Percentiles rank a stretch among this genome's conserved stretches.
Evolutionary conservation across 2,797 vertebrate species (phyloP).

Genomic region (Denticeps clupeoides): DNA sequence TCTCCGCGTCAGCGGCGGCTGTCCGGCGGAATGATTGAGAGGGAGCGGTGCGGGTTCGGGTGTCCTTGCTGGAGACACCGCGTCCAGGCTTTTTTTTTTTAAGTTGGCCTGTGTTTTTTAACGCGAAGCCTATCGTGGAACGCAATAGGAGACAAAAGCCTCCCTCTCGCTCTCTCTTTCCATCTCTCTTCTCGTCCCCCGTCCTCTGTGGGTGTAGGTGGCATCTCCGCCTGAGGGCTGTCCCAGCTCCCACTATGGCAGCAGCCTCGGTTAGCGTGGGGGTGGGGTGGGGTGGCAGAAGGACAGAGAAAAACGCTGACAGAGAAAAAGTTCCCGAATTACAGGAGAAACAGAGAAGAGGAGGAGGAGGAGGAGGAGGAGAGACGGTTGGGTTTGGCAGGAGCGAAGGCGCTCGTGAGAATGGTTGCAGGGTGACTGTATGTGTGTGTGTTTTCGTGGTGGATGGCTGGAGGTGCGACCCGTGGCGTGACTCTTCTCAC

Average conservation of each 20-base stretch:
- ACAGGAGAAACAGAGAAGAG: slow-evolving; percentile 14
- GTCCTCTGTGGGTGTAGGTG: background rate
- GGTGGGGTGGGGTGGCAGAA: slow-evolving; percentile 37
- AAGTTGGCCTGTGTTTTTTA: too few relatives aligned
- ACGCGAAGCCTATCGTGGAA: too few relatives aligned
- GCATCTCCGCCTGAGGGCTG: slow-evolving; percentile 1
- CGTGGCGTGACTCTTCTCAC: slow-evolving; percentile 20
- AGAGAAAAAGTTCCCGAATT: slow-evolving; percentile 40
- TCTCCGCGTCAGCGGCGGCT: slow-evolving; percentile 53
- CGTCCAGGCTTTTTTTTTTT: too few relatives aligned
- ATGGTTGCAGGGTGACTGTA: slow-evolving; percentile 32
- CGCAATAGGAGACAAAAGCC: too few relatives aligned
- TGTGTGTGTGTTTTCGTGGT: slow-evolving; percentile 5
- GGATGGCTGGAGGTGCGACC: slow-evolving; percentile 23
- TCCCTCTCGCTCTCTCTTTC: too few relatives aligned
- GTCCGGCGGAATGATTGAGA: slow-evolving; percentile 56
- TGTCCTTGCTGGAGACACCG: slow-evolving; percentile 54
- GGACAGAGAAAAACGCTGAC: slow-evolving; percentile 54
- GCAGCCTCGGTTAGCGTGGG: slow-evolving; percentile 6
- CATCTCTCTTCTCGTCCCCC: too few relatives aligned
- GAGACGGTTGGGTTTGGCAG: background rate
- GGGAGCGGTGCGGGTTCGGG: slow-evolving; percentile 43
- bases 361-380: background rate
- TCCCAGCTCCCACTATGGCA: background rate
- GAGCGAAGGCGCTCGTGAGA: slow-evolving; percentile 5